Base-by-base conservation (phyloP, 1,140 invertebrate species). In the Charaxes varanes region DNA sequence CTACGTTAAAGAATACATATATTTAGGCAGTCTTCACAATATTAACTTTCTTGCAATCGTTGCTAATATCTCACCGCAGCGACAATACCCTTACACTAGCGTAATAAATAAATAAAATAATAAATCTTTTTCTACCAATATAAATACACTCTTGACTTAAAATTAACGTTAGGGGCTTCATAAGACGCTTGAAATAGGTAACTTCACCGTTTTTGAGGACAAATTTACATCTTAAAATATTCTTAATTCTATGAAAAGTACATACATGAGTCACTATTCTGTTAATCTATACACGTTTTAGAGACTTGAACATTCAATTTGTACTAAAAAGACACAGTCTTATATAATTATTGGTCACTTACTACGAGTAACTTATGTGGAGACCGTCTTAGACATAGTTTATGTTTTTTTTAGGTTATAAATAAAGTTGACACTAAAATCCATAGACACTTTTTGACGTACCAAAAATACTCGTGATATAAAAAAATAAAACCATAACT, bases 251-350 rank as follows among this genome's bases (percentile, higher is more conserved):
- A 26, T 26, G 10, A 26, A 8, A 26, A 26, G n/a, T n/a, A n/a
- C n/a, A n/a, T n/a, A n/a, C n/a, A n/a, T n/a, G n/a, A n/a, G n/a
- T n/a, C n/a, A n/a, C n/a, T n/a, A n/a, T n/a, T n/a, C n/a, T n/a
- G n/a, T n/a, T n/a, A n/a, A n/a, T n/a, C n/a, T n/a, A 26, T 12
- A 26, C 11, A 26, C 23, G 6, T 24, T 4, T 17, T 41, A 33
- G 27, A 35, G 51, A 43, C 42, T 45, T 44, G 35, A 48, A 53
- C 47, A 41, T 62, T 51, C 15, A 23, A 42, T 80, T 80, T 80
- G 76, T 77, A 80, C 76, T 80, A 53, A 65, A 68, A 44, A 53
- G 37, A 47, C 61, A 72, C 73, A 81, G 77, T 81, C 77, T 81
- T 78, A 61, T 64, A 66, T 65, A 62, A 40, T 62, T 57, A 74